Percentiles rank a stretch among this genome's conserved stretches.
These are phyloP conservation scores for Zaprionus camerounensis DNA, from an alignment of 1,140 invertebrate genomes.

Conservation along the genomic window DNA sequence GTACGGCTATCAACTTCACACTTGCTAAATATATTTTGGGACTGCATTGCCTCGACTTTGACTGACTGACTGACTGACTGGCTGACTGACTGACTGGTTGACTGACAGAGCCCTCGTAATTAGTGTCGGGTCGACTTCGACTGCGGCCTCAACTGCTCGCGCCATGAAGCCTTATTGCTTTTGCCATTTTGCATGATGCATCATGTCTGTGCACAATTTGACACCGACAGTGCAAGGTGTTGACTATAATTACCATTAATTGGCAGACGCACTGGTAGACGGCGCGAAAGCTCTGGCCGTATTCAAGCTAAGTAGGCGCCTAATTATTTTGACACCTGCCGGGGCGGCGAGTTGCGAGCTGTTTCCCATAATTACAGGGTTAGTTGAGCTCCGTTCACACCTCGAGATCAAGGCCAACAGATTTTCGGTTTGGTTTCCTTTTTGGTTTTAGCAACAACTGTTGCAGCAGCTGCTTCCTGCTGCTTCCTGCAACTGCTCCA, in stretches of 20 bases:
- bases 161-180: slow-evolving; percentile 58
- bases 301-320: slow-evolving; percentile 67
- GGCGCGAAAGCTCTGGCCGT: slow-evolving; percentile 33
- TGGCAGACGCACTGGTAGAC: slow-evolving; percentile 29
- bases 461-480: slow-evolving; percentile 52
- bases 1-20: slow-evolving; percentile 76
- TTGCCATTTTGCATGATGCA: slow-evolving; percentile 78
- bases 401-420: slow-evolving; percentile 63
- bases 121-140: slow-evolving; percentile 38
- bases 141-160: not conserved
- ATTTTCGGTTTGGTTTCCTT: slow-evolving; percentile 35
- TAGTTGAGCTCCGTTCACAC: slow-evolving; percentile 54
- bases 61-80: slow-evolving; percentile 37
- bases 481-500: slow-evolving; percentile 55
- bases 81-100: slow-evolving; percentile 51
- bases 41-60: slow-evolving; percentile 47
- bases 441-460: slow-evolving; percentile 24
- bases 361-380: slow-evolving; percentile 73
- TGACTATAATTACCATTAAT: slow-evolving; percentile 81
- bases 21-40: slow-evolving; percentile 71
- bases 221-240: slow-evolving; percentile 77
- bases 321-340: slow-evolving; percentile 83
- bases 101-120: slow-evolving; percentile 58
- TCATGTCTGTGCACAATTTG: slow-evolving; percentile 67
- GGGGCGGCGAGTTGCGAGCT: slow-evolving; percentile 24